These are phyloP conservation scores for Petaurus breviceps DNA, from an alignment of 2,113 vertebrate genomes.

Conservation along the genomic window DNA sequence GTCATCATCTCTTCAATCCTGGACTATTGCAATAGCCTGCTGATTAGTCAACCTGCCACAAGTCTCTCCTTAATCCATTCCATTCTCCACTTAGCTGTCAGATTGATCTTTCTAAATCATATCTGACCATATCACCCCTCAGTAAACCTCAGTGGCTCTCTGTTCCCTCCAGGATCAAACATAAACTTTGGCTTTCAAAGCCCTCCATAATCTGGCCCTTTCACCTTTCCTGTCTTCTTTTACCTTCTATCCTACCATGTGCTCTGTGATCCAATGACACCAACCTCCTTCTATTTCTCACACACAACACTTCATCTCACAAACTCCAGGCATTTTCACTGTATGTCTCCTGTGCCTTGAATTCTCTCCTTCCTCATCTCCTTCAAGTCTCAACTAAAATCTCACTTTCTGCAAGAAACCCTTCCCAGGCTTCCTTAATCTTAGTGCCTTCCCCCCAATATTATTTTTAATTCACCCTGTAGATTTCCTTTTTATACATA, in stretches of 20 bases:
- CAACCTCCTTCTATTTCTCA: neutral
- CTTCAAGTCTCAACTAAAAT: neutral
- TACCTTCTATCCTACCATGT: neutral
- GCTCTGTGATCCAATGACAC: neutral
- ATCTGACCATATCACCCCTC: neutral
- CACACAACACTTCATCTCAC: neutral
- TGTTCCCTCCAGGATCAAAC: neutral
- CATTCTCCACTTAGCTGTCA: neutral
- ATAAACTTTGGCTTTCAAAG: neutral
- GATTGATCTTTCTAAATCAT: neutral
- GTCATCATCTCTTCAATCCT: neutral
- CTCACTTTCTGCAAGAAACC: neutral
- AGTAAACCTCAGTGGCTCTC: neutral
- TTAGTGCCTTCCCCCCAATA: neutral
- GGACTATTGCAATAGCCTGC: neutral
- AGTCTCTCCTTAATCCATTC: too few relatives aligned
- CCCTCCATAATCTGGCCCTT: too few relatives aligned
- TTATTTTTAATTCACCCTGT: neutral
- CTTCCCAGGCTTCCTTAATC: neutral
- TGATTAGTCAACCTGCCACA: neutral
- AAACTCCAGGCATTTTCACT: neutral
- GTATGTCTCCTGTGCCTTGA: neutral
- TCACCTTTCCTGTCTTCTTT: too few relatives aligned
- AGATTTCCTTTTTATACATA: neutral
- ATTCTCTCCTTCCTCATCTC: neutral